A percentile compares a stretch with the other conserved stretches of the same genome.
These are phyloP conservation scores for Xestoiulus laeticollis DNA, from an alignment of 2,888 invertebrate genomes.

Conservation along the genomic window DNA sequence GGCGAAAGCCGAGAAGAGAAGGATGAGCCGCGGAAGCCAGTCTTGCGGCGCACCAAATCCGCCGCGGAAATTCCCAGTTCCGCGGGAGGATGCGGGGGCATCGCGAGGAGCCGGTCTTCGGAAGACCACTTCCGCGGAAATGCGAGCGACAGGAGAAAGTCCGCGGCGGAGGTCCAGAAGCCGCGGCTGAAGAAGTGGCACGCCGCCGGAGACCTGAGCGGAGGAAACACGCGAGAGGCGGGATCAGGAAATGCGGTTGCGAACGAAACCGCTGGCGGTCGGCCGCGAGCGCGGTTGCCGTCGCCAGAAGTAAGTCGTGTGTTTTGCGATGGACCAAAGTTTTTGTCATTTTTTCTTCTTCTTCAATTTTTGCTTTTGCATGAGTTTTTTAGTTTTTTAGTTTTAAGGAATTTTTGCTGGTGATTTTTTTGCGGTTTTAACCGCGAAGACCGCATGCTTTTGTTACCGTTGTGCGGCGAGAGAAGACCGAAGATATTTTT, in stretches of 20 bases:
- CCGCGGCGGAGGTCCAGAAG: neutral
- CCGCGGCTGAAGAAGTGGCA: conserved; percentile 50
- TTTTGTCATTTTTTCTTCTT: neutral
- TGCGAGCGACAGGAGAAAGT: neutral
- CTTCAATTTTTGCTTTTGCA: neutral
- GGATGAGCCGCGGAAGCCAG: neutral
- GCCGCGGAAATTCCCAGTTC: neutral
- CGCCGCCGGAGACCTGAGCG: neutral
- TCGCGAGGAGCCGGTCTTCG: neutral
- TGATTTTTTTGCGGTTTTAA: too few relatives aligned
- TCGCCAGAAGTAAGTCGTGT: conserved; percentile 40
- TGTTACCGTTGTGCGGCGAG: too few relatives aligned
- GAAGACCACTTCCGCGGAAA: neutral
- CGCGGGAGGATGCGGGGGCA: neutral
- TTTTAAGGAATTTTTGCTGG: too few relatives aligned
- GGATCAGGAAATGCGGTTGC: neutral
- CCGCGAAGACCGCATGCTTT: too few relatives aligned
- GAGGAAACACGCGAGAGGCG: too few relatives aligned
- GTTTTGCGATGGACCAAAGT: neutral
- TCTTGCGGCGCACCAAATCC: neutral
- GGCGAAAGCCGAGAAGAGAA: neutral
- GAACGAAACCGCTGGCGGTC: neutral
- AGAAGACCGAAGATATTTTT: too few relatives aligned
- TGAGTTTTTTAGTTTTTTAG: neutral
- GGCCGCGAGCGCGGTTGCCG: neutral